Evolutionary conservation across 2,888 invertebrate genomes (phyloP), one percentile per base, ranked within the genome.

Genomic region (Lycaena phlaeas): DNA sequence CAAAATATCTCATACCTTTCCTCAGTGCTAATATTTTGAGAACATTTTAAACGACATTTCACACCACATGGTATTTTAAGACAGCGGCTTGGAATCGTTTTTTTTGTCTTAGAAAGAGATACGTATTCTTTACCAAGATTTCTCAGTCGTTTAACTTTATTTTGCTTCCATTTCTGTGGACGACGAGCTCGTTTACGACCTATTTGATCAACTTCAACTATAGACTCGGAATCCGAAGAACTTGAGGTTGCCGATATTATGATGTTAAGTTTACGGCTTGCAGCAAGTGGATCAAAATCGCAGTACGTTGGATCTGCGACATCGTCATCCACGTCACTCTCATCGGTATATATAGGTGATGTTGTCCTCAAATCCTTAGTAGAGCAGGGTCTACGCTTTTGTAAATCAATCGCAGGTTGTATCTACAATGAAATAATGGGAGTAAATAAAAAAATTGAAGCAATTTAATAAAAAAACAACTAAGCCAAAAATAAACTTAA

Each of bases 331-430:
- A 34, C 11, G 10, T 18, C 34, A 34, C 22, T 18, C 18, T 34
- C 34, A 7, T 34, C 34, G 5, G 34, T 34, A 34, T 18, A 34
- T 18, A 34, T 34, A 7, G 34, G 34, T 18, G 34, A 34, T 5
- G 9, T 22, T 18, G 4, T 3, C 5, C 18, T 18, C 4, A 3
- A 4, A 3, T 18, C 18, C 5, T 5, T 18, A 3, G 3, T 18
- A 18, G 4, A 18, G 4, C 3, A 18, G 18, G 18, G 5, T 4
- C 5, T 4, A 3, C 5, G 5, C 5, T 18, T 18, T 18, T 5
- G 4, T 18, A 5, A n/a, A n/a, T n/a, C n/a, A n/a, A n/a, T n/a
- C n/a, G n/a, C n/a, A n/a, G n/a, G n/a, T n/a, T n/a, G n/a, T n/a
- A n/a, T n/a, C n/a, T n/a, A n/a, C n/a, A n/a, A n/a, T n/a, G n/a